Evolutionary conservation across 2,888 invertebrate genomes (phyloP).

Genomic region (Heliconius erato): DNA sequence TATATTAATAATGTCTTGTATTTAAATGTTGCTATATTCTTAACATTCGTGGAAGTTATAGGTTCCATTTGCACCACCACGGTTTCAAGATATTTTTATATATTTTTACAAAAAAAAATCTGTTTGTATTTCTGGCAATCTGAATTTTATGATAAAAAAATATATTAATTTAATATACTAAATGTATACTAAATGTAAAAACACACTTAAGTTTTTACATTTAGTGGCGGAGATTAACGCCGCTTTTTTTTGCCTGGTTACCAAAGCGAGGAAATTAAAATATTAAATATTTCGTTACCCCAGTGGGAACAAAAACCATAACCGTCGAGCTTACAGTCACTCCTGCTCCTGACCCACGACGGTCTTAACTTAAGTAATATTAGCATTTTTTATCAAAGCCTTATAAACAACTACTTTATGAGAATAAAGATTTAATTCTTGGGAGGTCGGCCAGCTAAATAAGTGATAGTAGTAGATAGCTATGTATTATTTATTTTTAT

Average conservation of each 20-base stretch:
- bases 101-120: no score
- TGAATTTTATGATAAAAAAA: no score
- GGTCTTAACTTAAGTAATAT: no score
- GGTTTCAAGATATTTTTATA: no score
- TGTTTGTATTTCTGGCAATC: no score
- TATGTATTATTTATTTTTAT: not conserved
- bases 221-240: not conserved
- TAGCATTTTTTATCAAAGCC: not conserved
- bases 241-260: not conserved
- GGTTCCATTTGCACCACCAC: no score
- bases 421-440: not conserved
- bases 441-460: not conserved
- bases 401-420: conserved; percentile 2
- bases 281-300: not conserved
- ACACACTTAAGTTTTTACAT: no score
- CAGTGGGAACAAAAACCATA: not conserved
- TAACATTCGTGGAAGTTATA: not conserved
- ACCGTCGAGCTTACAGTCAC: not conserved
- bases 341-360: not conserved
- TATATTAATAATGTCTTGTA: not conserved
- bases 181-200: no score
- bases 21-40: not conserved
- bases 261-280: not conserved
- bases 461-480: not conserved
- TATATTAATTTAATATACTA: no score